Base-by-base conservation (phyloP, 2,888 invertebrate genomes). In the Furcula furcula region DNA sequence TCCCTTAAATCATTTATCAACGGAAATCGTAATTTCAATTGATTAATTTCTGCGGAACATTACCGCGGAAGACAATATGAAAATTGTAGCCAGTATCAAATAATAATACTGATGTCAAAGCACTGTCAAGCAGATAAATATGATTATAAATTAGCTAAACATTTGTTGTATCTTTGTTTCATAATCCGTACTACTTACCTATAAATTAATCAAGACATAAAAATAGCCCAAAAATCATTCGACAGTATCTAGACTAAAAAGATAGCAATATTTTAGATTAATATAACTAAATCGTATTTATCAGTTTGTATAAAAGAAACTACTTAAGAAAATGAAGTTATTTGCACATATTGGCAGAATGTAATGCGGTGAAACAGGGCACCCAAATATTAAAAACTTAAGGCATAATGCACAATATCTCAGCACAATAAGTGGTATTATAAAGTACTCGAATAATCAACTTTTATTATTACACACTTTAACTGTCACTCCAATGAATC, bases 191-290 rank as follows among this genome's bases (percentile, higher is more conserved):
- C 6, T 11, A 4, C 50, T 50, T 46, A 56, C n/a, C n/a, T 48
- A 45, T 48, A 29, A 57, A 51, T 51, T 46, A 54, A 57, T 68
- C 71, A 63, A 68, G 70, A 64, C 65, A 53, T 56, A 54, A 65
- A 57, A 66, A 68, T 66, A 75, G 65, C 66, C 72, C 69, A 67
- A 54, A 60, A 73, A 72, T 76, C 78, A 73, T 78, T 83, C 74
- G 76, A 76, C 76, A 74, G 73, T 73, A 82, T 86, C 83, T 88
- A 86, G 88, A 86, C 86, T 87, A 83, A 86, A 80, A 86, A 76
- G 83, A 88, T 87, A 88, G 88, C 88, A 88, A 87, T 88, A 88
- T 84, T 82, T 82, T 86, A 88, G 88, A 82, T 57, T 88, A 87
- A 84, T 83, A 73, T 87, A 82, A 80, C 79, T 80, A 81, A 84